Base-by-base conservation (phyloP, 2,888 invertebrate genomes). In the Myathropa florea region DNA sequence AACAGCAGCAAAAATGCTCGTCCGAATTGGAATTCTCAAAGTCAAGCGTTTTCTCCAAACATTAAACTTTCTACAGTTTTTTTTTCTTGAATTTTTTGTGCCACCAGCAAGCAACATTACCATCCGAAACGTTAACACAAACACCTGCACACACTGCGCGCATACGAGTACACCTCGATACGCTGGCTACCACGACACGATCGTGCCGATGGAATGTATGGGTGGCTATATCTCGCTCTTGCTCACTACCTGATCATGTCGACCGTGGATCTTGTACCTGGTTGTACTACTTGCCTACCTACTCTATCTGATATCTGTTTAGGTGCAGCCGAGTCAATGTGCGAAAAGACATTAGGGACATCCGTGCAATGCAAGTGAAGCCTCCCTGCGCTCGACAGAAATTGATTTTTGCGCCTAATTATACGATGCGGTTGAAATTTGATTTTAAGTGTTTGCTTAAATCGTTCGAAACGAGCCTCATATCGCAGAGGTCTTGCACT, bases 31-130 rank as follows among this genome's bases (percentile, higher is more conserved):
- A 82, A 82, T 72, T 77, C 81, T 86, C 65, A 71, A 83, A 83
- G 75, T 75, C 75, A 83, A 83, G 86, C 86, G 83, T 86, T 86
- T 86, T 86, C 86, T 86, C 86, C 75, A 83, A 83, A 83, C 83
- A 86, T 79, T 83, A 86, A 86, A 86, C 86, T 86, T 86, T 86
- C 86, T 86, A 86, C 83, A 86, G 83, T 86, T 75, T 83, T 83
- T 78, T 46, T 46, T 46, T 46, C 46, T 46, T 46, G 46, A 46
- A 46, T 46, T 46, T 46, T 83, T 86, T 83, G 73, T 86, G 86
- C 86, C 83, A 86, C 78, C 63, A 57, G 24, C 57, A 57, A 23
- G 46, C 57, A 82, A 83, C 60, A 78, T 79, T 75, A 79, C 83
- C 75, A 86, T 61, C 83, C 39, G 70, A 83, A 73, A 82, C 76